These are phyloP conservation scores for Lindbergichthys nudifrons DNA, from an alignment of 2,797 vertebrate genomes.

Conservation along the genomic window DNA sequence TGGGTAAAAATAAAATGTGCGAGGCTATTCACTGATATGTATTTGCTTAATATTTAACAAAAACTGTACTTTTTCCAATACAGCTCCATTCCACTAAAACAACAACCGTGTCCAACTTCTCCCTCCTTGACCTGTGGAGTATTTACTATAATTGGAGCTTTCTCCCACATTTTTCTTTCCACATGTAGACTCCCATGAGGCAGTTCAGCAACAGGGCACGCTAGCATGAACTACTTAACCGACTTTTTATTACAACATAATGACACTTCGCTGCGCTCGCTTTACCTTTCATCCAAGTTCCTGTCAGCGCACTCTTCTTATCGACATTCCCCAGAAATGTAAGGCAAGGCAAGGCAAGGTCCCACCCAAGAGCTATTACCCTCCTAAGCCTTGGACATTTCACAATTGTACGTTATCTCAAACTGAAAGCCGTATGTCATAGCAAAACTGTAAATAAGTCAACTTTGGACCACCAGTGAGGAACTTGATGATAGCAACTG, in stretches of 20 bases:
- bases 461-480: constrained; percentile 41
- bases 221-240: constrained; percentile 41
- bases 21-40: constrained; percentile 7
- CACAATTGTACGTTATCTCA: constrained; percentile 10
- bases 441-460: constrained; percentile 31
- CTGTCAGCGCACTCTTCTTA: constrained; percentile 46
- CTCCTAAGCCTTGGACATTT: constrained; percentile 36
- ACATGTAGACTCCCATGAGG: constrained; percentile 35
- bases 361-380: constrained; percentile 53
- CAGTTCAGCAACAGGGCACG: constrained; percentile 41
- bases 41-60: neutral
- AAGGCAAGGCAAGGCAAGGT: neutral
- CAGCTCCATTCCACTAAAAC: neutral
- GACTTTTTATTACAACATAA: constrained; percentile 38
- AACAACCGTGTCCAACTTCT: neutral
- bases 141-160: constrained; percentile 27
- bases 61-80: neutral
- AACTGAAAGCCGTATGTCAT: constrained; percentile 32
- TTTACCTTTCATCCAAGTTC: constrained; percentile 51
- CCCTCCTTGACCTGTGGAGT: neutral
- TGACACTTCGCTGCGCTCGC: constrained; percentile 23
- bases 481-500: constrained; percentile 33
- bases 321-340: constrained; percentile 34
- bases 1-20: constrained; percentile 23
- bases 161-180: constrained; percentile 32